Percentiles rank a stretch among this genome's conserved stretches.
Evolutionary conservation across 2,797 vertebrate species (phyloP).

Genomic region (Myioborus melanocephalus): DNA sequence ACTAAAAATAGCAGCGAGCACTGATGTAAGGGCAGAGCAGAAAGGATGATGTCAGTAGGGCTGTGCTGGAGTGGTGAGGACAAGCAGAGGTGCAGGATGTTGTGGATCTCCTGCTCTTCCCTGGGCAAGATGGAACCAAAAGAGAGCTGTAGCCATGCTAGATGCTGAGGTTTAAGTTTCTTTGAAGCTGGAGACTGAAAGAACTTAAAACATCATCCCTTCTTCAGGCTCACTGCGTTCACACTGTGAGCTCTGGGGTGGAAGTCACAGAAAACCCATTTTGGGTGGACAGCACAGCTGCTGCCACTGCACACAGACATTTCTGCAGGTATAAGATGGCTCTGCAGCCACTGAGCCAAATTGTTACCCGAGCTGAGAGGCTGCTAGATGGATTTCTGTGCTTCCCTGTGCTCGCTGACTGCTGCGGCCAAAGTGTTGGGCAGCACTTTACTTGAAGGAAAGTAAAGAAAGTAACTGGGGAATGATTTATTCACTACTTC

Average conservation of each 20-base stretch:
- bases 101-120: neutral
- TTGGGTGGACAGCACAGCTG: neutral
- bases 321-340: neutral
- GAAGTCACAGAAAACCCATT: neutral
- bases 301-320: neutral
- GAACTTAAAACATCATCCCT: neutral
- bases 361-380: slow-evolving; percentile 5
- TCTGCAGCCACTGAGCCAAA: neutral
- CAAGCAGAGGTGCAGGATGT: neutral
- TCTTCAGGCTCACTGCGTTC: neutral
- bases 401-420: neutral
- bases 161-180: neutral
- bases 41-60: neutral
- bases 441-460: slow-evolving; percentile 25
- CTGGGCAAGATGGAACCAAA: neutral
- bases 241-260: neutral
- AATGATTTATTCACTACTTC: slow-evolving; percentile 45
- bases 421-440: neutral
- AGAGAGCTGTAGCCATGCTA: neutral
- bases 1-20: neutral
- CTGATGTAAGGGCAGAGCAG: neutral
- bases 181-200: neutral
- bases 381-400: neutral
- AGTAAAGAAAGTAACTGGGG: neutral
- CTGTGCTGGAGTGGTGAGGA: neutral